These are phyloP conservation scores for Ciconia maguari DNA, from an alignment of 2,113 vertebrate genomes.

Conservation along the genomic window DNA sequence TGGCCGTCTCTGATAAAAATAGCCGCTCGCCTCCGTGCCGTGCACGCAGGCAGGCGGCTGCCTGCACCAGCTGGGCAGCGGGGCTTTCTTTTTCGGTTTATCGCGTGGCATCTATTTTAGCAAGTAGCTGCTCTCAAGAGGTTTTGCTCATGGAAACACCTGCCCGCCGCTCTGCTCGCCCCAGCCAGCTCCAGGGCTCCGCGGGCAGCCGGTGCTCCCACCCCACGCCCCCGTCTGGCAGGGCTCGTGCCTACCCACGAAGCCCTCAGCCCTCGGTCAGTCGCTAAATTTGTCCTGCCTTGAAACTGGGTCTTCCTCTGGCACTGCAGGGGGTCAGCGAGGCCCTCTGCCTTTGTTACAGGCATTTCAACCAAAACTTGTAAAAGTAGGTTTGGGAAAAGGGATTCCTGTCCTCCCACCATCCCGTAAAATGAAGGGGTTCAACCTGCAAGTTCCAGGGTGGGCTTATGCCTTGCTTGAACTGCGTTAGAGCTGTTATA, in stretches of 20 bases:
- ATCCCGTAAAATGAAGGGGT: neutral
- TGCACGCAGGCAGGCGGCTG: neutral
- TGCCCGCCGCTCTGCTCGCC: neutral
- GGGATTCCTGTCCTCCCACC: neutral
- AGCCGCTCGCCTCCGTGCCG: fast-evolving
- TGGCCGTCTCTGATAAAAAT: neutral
- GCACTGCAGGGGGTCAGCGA: neutral
- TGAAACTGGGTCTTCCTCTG: neutral
- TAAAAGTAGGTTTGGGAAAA: neutral
- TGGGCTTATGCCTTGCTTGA: neutral
- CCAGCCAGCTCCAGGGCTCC: neutral
- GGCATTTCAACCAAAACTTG: neutral
- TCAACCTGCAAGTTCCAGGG: neutral
- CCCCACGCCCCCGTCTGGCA: fast-evolving
- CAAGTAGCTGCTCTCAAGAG: neutral
- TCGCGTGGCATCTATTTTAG: neutral
- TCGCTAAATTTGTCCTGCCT: neutral
- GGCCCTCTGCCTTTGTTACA: neutral
- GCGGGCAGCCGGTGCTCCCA: neutral
- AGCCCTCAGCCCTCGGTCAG: neutral
- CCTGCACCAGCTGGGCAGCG: neutral
- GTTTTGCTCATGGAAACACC: constrained; percentile 11
- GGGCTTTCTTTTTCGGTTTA: neutral
- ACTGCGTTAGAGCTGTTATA: fast-evolving
- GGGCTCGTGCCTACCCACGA: fast-evolving